Base-by-base conservation (phyloP, 2,888 invertebrate species). In the Choreutis nemorana region DNA sequence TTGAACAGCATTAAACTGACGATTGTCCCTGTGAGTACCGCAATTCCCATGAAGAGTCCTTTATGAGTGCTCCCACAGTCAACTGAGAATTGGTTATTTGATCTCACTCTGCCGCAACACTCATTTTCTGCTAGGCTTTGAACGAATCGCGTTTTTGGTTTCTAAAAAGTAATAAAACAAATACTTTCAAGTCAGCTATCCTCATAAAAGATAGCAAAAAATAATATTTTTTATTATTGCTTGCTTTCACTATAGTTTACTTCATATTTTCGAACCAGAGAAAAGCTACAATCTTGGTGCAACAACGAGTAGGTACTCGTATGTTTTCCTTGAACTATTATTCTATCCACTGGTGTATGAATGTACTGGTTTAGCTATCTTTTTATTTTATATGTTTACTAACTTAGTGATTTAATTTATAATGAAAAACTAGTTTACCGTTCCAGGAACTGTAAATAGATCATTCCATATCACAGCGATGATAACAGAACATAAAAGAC, bases 381-480 rank as follows among this genome's bases (percentile, higher is more conserved):
- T 2, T 9, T 23, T 9, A n/a, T 23, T 5, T 2, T 23, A n/a
- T 23, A n/a, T 1, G 2, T 23, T 23, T 9, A 23, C 9, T 23
- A 23, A 6, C 9, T 9, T 23, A n/a, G 23, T n/a, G 9, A 10
- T 23, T 5, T 6, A 23, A 23, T n/a, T n/a, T 23, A 2, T n/a
- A 23, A 23, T n/a, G 9, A 2, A 23, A 5, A 23, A n/a, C 5
- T 23, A 5, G 23, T 23, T 61, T 67, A 71, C 71, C 57, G 62
- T 72, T 41, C 79, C 67, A 33, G 81, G 70, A 11, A 78, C 78
- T 31, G 82, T 81, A 56, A 83, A 82, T 29, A 86, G 81, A 54
- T 89, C 87, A 55, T 88, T 88, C 88, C 90, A 91, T 67, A 91
- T 89, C 39, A 90, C 87, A 49, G 85, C 87, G 41, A 89, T 80